A percentile compares a stretch with the other conserved stretches of the same genome.
These are phyloP conservation scores for Ammodytes dubius DNA, from an alignment of 2,113 vertebrate genomes.

Conservation along the genomic window DNA sequence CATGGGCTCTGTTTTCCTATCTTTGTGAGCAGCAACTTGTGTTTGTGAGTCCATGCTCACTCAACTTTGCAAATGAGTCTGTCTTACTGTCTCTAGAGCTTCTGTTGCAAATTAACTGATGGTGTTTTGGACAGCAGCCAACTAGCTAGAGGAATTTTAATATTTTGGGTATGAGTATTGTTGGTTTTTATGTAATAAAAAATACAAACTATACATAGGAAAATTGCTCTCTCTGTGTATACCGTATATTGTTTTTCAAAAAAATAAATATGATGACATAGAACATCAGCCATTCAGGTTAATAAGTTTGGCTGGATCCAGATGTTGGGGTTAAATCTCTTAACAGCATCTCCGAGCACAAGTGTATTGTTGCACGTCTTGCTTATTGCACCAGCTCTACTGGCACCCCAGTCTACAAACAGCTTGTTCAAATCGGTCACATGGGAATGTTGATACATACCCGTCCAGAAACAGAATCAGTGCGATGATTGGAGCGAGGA, in stretches of 20 bases:
- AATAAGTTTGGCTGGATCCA: neutral
- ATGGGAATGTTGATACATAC: constrained; percentile 19
- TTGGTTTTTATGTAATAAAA: neutral
- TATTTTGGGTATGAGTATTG: neutral
- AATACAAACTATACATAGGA: neutral
- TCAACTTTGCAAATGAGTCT: constrained; percentile 48
- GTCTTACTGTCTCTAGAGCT: constrained; percentile 23
- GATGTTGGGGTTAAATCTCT: neutral
- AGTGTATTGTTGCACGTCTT: neutral
- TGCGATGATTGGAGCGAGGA: constrained; percentile 9
- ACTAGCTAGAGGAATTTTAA: neutral
- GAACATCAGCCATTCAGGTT: neutral
- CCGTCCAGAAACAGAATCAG: constrained; percentile 31
- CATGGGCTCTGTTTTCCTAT: neutral
- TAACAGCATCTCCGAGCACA: neutral
- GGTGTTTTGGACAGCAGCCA: constrained; percentile 8
- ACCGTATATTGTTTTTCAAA: too few species aligned
- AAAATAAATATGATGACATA: too few species aligned
- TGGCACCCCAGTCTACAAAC: constrained; percentile 27
- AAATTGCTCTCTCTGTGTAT: neutral
- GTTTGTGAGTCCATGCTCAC: constrained; percentile 62
- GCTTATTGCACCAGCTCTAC: neutral
- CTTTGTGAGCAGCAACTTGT: constrained; percentile 54
- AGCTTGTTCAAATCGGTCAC: constrained; percentile 36
- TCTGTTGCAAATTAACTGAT: constrained; percentile 29